Conservation (phyloP, 2,888 invertebrate species). For the Cartodere bifasciata region DNA sequence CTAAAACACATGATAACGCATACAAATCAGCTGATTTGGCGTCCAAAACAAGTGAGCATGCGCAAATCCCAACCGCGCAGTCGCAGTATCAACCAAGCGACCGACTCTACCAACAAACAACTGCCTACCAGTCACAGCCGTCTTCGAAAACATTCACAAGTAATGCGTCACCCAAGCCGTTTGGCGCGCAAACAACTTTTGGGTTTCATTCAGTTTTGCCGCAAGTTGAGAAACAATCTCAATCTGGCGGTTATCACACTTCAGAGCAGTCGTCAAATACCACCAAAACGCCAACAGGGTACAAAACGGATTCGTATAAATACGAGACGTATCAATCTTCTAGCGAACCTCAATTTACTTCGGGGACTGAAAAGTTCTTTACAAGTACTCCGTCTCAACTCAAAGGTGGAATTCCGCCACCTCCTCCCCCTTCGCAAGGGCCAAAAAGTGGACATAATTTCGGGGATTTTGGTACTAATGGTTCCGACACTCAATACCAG, state of each 20-base stretch:
- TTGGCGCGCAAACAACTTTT: conserved; percentile 14
- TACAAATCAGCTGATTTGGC: no score
- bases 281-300: conserved; percentile 32
- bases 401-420: conserved; percentile 14
- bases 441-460: conserved; percentile 21
- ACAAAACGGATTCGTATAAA: conserved; percentile 30
- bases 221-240: conserved; percentile 4
- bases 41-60: no score
- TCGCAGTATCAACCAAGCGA: no score
- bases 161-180: conserved; percentile 14
- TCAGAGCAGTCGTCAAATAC: conserved; percentile 30
- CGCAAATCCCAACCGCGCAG: conserved; percentile 1
- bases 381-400: conserved; percentile 25
- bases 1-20: no score
- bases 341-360: conserved; percentile 27
- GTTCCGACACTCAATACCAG: conserved; percentile 23
- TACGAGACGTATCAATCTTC: conserved; percentile 30
- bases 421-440: conserved; percentile 10
- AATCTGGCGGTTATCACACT: conserved; percentile 24
- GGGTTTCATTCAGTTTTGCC: conserved; percentile 12
- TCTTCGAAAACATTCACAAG: no score
- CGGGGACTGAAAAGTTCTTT: conserved; percentile 30
- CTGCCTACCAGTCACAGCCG: no score
- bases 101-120: no score
- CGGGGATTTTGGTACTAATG: conserved; percentile 25